A percentile compares a stretch with the other conserved stretches of the same genome.
Evolutionary conservation across 2,888 invertebrate genomes (phyloP).

Genomic region (Pammene fasciana): DNA sequence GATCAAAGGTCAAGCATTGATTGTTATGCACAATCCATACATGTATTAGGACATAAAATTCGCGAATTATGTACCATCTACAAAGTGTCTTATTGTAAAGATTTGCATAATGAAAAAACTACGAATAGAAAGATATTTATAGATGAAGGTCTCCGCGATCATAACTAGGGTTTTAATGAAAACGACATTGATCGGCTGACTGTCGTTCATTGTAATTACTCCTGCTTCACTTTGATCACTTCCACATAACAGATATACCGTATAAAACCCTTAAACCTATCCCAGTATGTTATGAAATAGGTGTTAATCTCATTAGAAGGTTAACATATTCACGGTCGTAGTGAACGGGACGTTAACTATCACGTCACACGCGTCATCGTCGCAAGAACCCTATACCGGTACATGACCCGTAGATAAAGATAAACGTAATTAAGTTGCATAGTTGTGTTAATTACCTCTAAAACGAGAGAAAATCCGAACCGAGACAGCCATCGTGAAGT

Average conservation of each 20-base stretch:
- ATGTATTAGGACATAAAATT: constrained; percentile 6
- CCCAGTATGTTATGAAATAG: constrained; percentile 40
- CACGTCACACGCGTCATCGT: constrained; percentile 24
- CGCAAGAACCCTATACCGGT: constrained; percentile 6
- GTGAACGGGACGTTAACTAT: constrained; percentile 42
- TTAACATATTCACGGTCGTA: constrained; percentile 51
- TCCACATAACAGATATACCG: background rate
- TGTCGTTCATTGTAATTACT: constrained; percentile 8
- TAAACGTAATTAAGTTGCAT: constrained; percentile 34
- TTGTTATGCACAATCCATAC: constrained; percentile 5
- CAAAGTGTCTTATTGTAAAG: constrained; percentile 1
- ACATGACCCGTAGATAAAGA: constrained; percentile 39
- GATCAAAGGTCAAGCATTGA: constrained; percentile 50
- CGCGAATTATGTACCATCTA: background rate
- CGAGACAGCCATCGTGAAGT: constrained; percentile 82
- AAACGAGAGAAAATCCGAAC: constrained; percentile 83
- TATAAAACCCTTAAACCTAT: constrained; percentile 32
- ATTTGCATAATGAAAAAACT: constrained; percentile 39
- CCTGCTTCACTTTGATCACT: constrained; percentile 5
- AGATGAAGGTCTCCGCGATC: constrained; percentile 76
- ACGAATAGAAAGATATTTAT: constrained; percentile 64
- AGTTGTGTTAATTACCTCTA: constrained; percentile 73
- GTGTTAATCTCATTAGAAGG: constrained; percentile 53
- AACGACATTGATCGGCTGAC: constrained; percentile 57
- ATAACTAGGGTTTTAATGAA: constrained; percentile 54